Base-by-base conservation (phyloP, 2,797 vertebrate genomes). In the Notamacropus eugenii region DNA sequence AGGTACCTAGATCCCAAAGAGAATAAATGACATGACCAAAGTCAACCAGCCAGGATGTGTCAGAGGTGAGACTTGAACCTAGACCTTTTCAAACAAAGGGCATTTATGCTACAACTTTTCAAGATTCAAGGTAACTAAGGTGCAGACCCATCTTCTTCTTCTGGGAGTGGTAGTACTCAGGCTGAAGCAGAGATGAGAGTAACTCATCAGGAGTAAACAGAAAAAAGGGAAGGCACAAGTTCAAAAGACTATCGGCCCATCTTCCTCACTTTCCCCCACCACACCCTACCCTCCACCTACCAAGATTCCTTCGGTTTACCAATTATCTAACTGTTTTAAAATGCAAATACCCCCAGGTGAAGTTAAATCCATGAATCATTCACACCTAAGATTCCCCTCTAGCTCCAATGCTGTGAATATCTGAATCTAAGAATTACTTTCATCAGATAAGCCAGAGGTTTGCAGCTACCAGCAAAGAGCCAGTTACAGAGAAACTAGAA, bases 371-470 rank as follows among this genome's bases (percentile, higher is more conserved):
- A 10, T 27, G 74, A 87, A 87, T 87, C 74, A 50, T 87, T 87
- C 74, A 87, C 74, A 87, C 74, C 74, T 87, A 24, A 87, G 74
- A 87, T 87, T 82, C 40, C 24, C 24, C 22, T 87, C 40, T 1
- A 87, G 9, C 9, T 87, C 40, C 74, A 87, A 50, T 9, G 40
- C 52, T 95, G 96, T 31, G 93, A 94, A 91, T 56, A 55, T 92
- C 40, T 94, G 52, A 93, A 95, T 92, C 91, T 93, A 46, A 46
- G 93, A 93, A 95, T 91, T 92, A 82, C 87, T 96, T 93, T 82
- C 87, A 56, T 74, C 29, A 90, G 90, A 74, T 82, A 91, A 56
- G 55, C 56, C 8, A 13, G 34, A 16, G 28, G 22, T 74, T 91
- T 93, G 57, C 82, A 56, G 29, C 19, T 94, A 19, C 4, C 55